These are phyloP conservation scores for Ectobius pallidus DNA, from an alignment of 2,888 invertebrate species.

Conservation along the genomic window DNA sequence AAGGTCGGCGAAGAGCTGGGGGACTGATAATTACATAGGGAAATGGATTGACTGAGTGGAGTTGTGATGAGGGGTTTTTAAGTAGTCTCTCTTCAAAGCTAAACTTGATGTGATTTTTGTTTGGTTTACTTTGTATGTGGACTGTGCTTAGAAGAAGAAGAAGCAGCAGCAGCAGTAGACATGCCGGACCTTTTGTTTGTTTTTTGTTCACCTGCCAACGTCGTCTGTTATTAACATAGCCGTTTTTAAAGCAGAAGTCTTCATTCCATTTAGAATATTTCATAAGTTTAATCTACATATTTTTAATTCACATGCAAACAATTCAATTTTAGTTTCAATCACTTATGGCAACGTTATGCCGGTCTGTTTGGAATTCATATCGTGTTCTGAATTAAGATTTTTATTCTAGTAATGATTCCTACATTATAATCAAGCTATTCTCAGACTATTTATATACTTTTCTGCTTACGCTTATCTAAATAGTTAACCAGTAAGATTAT, in stretches of 20 bases:
- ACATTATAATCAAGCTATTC: too few species aligned
- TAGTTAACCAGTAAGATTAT: too few species aligned
- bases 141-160: not conserved
- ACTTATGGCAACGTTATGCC: too few species aligned
- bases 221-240: constrained; percentile 23
- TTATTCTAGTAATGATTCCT: too few species aligned
- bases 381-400: too few species aligned
- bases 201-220: constrained; percentile 21
- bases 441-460: too few species aligned
- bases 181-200: not conserved
- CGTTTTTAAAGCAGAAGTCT: constrained; percentile 15
- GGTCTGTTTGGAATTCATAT: not conserved
- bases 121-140: constrained; percentile 1
- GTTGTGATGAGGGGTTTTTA: constrained; percentile 10
- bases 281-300: constrained; percentile 7
- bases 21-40: constrained; percentile 36
- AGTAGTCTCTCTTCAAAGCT: not conserved
- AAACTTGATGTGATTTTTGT: constrained; percentile 22
- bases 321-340: constrained; percentile 14
- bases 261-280: constrained; percentile 2
- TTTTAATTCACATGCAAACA: constrained; percentile 6
- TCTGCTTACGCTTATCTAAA: too few species aligned
- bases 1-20: constrained; percentile 3
- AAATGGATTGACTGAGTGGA: constrained; percentile 22
- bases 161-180: not conserved